Conservation (phyloP, 2,797 vertebrate genomes). For the Adrianichthys oophorus region DNA sequence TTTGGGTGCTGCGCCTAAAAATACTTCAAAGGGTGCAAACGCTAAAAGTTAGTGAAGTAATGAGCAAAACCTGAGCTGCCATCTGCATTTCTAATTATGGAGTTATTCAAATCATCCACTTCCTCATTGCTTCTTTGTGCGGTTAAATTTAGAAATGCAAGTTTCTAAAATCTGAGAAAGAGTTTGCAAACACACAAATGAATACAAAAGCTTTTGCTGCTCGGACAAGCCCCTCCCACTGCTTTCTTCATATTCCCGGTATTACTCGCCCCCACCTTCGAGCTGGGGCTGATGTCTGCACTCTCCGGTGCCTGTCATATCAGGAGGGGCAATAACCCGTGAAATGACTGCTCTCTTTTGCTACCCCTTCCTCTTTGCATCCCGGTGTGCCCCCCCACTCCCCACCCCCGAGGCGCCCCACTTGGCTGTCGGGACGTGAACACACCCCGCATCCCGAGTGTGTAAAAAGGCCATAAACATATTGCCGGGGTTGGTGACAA, state of each 20-base stretch:
- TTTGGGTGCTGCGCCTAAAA: constrained; percentile 29
- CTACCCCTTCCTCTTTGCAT: constrained; percentile 43
- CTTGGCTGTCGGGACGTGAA: constrained; percentile 38
- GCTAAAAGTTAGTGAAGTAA: constrained; percentile 29
- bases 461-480: neutral
- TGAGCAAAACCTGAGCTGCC: constrained; percentile 26
- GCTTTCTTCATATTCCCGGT: constrained; percentile 24
- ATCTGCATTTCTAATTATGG: constrained; percentile 7
- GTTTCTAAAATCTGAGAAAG: neutral
- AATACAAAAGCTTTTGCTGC: constrained; percentile 7
- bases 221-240: constrained; percentile 24
- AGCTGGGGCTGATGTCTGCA: constrained; percentile 48
- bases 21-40: constrained; percentile 44
- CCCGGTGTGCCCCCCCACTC: constrained; percentile 41
- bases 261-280: constrained; percentile 17
- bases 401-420: constrained; percentile 47
- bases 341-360: constrained; percentile 72
- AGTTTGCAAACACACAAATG: neutral
- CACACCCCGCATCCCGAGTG: constrained; percentile 12
- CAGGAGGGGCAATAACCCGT: constrained; percentile 73
- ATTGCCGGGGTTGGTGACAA: constrained; percentile 9
- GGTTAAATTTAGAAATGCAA: too few relatives aligned
- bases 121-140: too few relatives aligned
- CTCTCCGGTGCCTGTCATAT: constrained; percentile 70
- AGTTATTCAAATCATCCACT: neutral